phyloP scores from a whole-genome alignment of 2,797 vertebrate genomes.

The Sebastes kiyomatsui region DNA sequence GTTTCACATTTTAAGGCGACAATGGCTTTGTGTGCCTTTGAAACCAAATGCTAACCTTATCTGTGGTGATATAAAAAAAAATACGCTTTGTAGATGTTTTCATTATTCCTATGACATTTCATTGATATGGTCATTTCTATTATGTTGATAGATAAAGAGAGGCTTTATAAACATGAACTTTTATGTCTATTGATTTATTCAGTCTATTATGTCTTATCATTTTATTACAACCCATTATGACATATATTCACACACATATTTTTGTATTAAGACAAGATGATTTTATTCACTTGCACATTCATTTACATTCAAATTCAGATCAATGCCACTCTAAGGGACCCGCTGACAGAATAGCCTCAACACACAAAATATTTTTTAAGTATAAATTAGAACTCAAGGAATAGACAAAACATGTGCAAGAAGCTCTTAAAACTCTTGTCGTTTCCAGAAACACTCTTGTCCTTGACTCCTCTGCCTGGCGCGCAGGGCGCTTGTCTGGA shows the following conservation, averaged over 20 bases:
- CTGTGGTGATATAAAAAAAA: slow-evolving; percentile 34
- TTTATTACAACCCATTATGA: neutral
- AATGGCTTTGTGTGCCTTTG: slow-evolving; percentile 55
- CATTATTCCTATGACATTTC: slow-evolving; percentile 51
- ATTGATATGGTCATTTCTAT: slow-evolving; percentile 30
- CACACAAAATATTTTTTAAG: slow-evolving; percentile 59
- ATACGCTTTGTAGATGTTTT: slow-evolving; percentile 54
- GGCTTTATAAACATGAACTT: slow-evolving; percentile 28
- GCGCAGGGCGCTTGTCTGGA: slow-evolving; percentile 82
- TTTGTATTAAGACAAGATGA: neutral
- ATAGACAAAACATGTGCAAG: slow-evolving; percentile 73
- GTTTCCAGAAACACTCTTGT: slow-evolving; percentile 79
- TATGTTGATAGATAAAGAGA: slow-evolving; percentile 35
- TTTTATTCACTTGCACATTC: neutral
- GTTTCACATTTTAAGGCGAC: slow-evolving; percentile 50
- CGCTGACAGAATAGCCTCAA: neutral
- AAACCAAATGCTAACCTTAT: slow-evolving; percentile 70
- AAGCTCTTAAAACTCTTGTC: slow-evolving; percentile 82
- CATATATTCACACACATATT: slow-evolving; percentile 8
- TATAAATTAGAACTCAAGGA: slow-evolving; percentile 59
- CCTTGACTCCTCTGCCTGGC: slow-evolving; percentile 78
- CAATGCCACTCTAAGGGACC: neutral
- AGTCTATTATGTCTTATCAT: neutral
- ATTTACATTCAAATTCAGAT: neutral
- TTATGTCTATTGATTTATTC: slow-evolving; percentile 28